Evolutionary conservation across 2,888 invertebrate species (phyloP), one percentile per base, ranked within the genome.

Genomic region (Brenthis ino): DNA sequence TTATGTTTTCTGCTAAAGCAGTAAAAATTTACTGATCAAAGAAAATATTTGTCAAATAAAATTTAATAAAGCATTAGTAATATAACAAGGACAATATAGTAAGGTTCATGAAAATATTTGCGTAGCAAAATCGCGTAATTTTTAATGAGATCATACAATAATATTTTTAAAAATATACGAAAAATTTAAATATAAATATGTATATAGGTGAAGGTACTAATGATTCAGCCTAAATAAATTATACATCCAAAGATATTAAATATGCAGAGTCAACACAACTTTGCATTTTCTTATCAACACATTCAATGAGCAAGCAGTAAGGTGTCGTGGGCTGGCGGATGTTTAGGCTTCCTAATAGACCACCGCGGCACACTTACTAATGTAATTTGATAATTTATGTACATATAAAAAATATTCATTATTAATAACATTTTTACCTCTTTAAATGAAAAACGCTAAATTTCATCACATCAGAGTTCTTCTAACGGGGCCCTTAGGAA

Each of bases 261-360:
- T 56, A 33, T 33, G 48, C 48, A 48, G n/a, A 24, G 50, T 14
- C n/a, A 57, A 53, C 37, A 28, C n/a, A 53, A 61, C 8, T 61
- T 50, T 14, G 48, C 56, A 61, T 47, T 60, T 67, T 50, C 48
- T 67, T 67, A 67, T 67, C 67, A 67, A 63, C 37, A 63, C 53
- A 53, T 63, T 63, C 53, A 54, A 51, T 54, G 63, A 53, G 48
- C 50, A 61, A 67, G 67, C 67, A 37, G n/a, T 61, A 51, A 24
- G 55, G 16, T n/a, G 61, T 14, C 55, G 67, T 61, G 61, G 67
- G 58, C 3, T 47, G 61, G 54, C 54, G 67, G 67, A 67, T 67
- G 67, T 67, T 67, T 67, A 61, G 67, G 55, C 61, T 50, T 50
- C 48, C 20, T 50, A 60, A n/a, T 2, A 54, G 61, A 61, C 67